Evolutionary conservation across 2,888 invertebrate genomes (phyloP).

Genomic region (Philereme transversata): DNA sequence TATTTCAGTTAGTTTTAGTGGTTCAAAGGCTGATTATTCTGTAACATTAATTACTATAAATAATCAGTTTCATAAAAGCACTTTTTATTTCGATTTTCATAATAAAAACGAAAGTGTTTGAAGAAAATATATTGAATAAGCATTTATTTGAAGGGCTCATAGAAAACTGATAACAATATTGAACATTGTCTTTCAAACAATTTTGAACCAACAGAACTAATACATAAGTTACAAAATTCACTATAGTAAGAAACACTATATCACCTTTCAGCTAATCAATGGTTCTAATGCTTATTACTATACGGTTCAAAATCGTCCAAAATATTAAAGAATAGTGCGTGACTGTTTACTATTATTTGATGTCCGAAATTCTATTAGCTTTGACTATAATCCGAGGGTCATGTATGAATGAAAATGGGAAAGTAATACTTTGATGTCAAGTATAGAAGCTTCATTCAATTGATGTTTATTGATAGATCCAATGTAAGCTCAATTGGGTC

Average conservation of each 20-base stretch:
- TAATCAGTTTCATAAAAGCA: conserved; percentile 24
- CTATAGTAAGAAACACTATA: not conserved
- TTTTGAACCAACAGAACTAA: not conserved
- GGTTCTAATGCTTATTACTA: not conserved
- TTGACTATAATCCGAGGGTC: conserved; percentile 27
- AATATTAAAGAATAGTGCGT: conserved; percentile 17
- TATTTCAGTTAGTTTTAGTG: not conserved
- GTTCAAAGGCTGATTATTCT: conserved; percentile 1
- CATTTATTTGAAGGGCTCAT: conserved; percentile 27
- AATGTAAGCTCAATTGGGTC: not conserved
- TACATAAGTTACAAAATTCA: conserved; percentile 11
- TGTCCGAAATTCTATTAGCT: conserved; percentile 31
- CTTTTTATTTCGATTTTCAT: conserved; percentile 31
- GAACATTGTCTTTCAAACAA: conserved; percentile 4
- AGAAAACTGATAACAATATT: conserved; percentile 29
- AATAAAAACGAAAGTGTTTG: conserved; percentile 36
- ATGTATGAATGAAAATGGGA: conserved; percentile 30
- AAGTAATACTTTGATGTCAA: conserved; percentile 20
- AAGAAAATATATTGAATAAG: conserved; percentile 29
- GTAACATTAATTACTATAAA: conserved; percentile 5
- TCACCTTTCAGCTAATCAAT: not conserved
- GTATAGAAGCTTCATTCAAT: conserved; percentile 7
- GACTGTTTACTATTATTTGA: conserved; percentile 33
- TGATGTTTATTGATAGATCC: not conserved
- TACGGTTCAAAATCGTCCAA: conserved; percentile 7